Base-by-base conservation (phyloP, 1,140 invertebrate genomes). In the Drosophila azteca region DNA sequence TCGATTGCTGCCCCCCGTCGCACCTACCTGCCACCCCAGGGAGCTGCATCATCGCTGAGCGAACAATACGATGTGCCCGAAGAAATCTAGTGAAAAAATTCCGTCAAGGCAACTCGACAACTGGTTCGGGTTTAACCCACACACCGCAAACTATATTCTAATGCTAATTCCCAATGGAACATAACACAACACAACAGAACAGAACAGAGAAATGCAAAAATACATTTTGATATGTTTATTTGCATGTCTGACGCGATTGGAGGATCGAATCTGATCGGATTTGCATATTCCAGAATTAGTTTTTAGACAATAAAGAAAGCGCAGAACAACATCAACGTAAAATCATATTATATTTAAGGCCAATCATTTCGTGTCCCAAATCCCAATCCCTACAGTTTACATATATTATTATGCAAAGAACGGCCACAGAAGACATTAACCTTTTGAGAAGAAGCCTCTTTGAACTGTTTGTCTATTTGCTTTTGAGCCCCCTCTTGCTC, bases 91-190 rank as follows among this genome's bases (percentile, higher is more conserved):
- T 13, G 11, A 39, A 39, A 39, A 39, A 39, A 39, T 35, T 24
- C 45, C 20, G 8, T 26, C 55, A 8, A 50, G 44, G 31, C 65
- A 17, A 70, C 52, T 64, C 29, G 11, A 46, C 41, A 13, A 78
- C 74, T 53, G 66, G 82, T 78, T 84, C 77, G n/a, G 76, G 66
- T 55, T 80, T 75, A 72, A 71, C 66, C 80, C 80, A 64, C 60
- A 31, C 31, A 46, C 26, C 50, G 20, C 73, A 45, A 77, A 74
- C 73, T 74, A 74, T 68, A 87, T 87, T 85, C 69, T 65, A 65
- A 87, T 85, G 82, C 77, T 68, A 85, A 85, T 85, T 74, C 58
- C 13, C 13, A 7, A 59, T 63, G 46, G 48, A 71, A 46, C 29
- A 26, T 7, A 29, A 31, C 31, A n/a, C n/a, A n/a, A n/a, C n/a